Conservation (phyloP, 2,888 invertebrate species). For the Nezara viridula region DNA sequence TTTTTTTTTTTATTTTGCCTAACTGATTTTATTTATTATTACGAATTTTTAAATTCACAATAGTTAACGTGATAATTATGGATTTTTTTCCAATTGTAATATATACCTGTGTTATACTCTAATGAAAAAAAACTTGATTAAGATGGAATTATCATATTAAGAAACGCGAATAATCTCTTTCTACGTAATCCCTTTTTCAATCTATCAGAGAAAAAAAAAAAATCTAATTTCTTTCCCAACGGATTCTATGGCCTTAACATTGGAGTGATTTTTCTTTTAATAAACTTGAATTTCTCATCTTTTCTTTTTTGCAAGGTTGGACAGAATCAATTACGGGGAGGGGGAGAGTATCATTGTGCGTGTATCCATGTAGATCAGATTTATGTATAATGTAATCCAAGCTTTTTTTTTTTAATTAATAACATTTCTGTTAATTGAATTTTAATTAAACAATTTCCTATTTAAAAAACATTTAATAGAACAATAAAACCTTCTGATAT, state of each 20-base stretch:
- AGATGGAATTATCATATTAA: neutral
- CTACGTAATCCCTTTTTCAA: neutral
- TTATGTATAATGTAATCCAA: too few species aligned
- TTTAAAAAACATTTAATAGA: too few species aligned
- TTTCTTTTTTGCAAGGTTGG: neutral
- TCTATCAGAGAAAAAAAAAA: neutral
- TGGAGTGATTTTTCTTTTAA: neutral
- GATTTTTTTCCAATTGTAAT: neutral
- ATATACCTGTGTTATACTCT: neutral
- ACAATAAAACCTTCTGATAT: too few species aligned
- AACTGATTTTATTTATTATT: too few species aligned
- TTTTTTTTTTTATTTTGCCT: too few species aligned
- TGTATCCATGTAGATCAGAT: neutral
- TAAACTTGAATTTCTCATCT: neutral
- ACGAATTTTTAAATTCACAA: too few species aligned
- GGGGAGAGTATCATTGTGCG: neutral
- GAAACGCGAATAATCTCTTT: neutral
- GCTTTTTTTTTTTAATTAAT: neutral
- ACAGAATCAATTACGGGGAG: neutral
- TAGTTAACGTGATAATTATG: too few species aligned
- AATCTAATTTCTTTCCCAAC: neutral
- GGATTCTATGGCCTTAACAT: conserved; percentile 1
- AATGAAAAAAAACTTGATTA: neutral
- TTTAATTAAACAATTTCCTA: too few species aligned
- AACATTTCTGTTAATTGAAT: too few species aligned